Base-by-base conservation (phyloP, 2,888 invertebrate genomes). In the Autographa pulchrina region DNA sequence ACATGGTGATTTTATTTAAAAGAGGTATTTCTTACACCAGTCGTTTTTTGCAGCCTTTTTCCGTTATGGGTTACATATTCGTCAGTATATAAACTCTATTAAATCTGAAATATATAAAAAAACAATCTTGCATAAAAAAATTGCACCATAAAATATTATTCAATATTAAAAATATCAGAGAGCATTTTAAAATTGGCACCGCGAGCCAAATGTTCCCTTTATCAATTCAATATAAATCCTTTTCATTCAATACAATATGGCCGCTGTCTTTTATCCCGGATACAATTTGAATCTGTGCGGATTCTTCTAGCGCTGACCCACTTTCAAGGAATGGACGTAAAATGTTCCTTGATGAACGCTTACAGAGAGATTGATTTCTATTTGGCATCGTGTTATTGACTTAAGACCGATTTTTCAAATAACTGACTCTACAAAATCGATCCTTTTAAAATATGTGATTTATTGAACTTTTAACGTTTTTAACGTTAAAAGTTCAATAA, bases 241-340 rank as follows among this genome's bases (percentile, higher is more conserved):
- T 25, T 32, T 32, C 16, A 59, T 59, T 32, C 16, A 16, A 56
- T 75, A 63, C 63, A 77, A 77, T 64, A 78, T 43, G 20, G 41
- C n/a, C 54, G 74, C 59, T 65, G 59, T 61, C 41, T 79, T 79
- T 74, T 79, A 66, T 74, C 56, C 48, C 65, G 41, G 16, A 62
- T 68, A 68, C 66, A 78, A 74, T 76, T 64, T 41, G 67, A 70
- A 65, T 70, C 48, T 35, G 61, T 65, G 52, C 31, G 38, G 62
- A 62, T 68, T 68, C 60, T 70, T 63, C 16, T 56, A 62, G 68
- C 64, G 32, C 43, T 78, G n/a, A 48, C 48, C 48, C 48, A 48
- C n/a, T 41, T 56, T 68, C 54, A 54, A 18, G 43, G 31, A 68
- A 61, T 67, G 31, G 43, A 58, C 59, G 38, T 62, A 64, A 66